A percentile compares a stretch with the other conserved stretches of the same genome.
phyloP scores from a whole-genome alignment of 2,888 invertebrate genomes.

The Ypsolopha scabrella region DNA sequence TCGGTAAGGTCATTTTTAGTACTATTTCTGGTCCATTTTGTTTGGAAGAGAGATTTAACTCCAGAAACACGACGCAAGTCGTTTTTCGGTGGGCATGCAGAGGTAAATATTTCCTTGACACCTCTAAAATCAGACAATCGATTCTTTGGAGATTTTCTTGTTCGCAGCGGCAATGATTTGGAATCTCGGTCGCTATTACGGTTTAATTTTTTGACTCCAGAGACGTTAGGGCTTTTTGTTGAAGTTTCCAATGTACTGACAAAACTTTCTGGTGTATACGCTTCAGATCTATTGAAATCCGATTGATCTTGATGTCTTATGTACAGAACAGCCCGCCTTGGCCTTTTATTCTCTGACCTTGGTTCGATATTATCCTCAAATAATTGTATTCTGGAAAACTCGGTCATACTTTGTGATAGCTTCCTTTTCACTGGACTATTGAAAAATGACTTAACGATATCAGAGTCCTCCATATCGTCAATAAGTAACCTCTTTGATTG shows the following conservation, averaged over 20 bases:
- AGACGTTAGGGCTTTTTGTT: conserved; percentile 25
- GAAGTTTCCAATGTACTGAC: conserved; percentile 44
- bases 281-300: conserved; percentile 21
- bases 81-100: conserved; percentile 21
- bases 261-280: conserved; percentile 38
- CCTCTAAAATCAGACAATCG: conserved; percentile 44
- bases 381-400: conserved; percentile 38
- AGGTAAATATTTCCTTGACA: conserved; percentile 37
- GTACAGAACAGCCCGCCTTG: conserved; percentile 26
- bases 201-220: conserved; percentile 35
- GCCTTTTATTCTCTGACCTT: conserved; percentile 14
- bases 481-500: conserved; percentile 55
- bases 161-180: conserved; percentile 20
- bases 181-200: conserved; percentile 18
- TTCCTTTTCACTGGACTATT: conserved; percentile 61
- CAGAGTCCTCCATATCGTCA: conserved; percentile 50
- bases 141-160: conserved; percentile 38
- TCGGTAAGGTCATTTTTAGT: conserved; percentile 40
- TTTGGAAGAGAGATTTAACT: conserved; percentile 22
- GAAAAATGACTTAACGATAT: conserved; percentile 53
- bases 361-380: conserved; percentile 31
- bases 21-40: conserved; percentile 19
- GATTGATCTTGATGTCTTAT: conserved; percentile 21
- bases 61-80: conserved; percentile 30
- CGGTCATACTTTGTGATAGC: conserved; percentile 59